Conservation (phyloP, 2,797 vertebrate species). For the Periparus ater region DNA sequence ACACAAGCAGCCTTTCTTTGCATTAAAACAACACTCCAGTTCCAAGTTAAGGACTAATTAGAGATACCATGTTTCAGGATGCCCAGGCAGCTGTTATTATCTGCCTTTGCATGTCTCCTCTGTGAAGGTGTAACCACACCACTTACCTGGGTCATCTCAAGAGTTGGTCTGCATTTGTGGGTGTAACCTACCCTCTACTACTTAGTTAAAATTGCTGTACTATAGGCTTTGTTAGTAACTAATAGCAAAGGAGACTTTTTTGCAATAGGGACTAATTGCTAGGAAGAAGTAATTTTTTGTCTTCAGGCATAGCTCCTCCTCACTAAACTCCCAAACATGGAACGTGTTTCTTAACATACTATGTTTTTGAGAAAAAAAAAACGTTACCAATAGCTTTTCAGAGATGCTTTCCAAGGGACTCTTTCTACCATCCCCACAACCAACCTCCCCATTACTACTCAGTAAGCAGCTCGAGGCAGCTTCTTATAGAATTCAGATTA, state of each 20-base stretch:
- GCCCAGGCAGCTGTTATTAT: conserved; percentile 47
- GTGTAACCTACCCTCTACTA: neutral
- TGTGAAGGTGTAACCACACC: neutral
- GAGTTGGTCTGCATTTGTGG: neutral
- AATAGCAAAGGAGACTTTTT: neutral
- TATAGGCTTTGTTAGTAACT: neutral
- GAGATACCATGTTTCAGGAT: neutral
- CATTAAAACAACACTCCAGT: conserved; percentile 24
- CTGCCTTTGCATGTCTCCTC: neutral
- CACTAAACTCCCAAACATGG: neutral
- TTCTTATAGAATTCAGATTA: conserved; percentile 32
- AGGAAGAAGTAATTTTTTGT: neutral
- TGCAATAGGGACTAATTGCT: neutral
- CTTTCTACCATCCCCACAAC: neutral
- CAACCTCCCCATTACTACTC: neutral
- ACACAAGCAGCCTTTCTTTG: neutral
- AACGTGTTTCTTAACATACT: neutral
- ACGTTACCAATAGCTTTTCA: neutral
- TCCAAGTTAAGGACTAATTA: conserved; percentile 55
- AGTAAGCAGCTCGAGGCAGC: neutral
- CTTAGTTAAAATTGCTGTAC: neutral
- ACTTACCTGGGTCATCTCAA: neutral
- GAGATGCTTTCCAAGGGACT: neutral
- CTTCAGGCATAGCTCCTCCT: neutral
- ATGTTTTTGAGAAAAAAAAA: neutral